Evolutionary conservation across 2,888 invertebrate species (phyloP).

Genomic region (Lingula anatina): DNA sequence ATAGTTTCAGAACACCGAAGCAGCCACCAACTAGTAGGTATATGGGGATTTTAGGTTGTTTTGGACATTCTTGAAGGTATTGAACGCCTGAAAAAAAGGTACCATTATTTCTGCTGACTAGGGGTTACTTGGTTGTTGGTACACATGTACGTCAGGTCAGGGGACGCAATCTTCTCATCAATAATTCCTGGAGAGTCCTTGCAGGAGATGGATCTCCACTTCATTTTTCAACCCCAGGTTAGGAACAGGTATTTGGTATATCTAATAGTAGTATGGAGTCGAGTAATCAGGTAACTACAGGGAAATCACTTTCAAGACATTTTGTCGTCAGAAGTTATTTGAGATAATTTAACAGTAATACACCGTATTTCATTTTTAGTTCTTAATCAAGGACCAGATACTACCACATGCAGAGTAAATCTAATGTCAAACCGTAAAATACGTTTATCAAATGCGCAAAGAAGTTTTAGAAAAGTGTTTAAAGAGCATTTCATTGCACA

Average conservation of each 20-base stretch:
- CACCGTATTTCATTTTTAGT: too few species aligned
- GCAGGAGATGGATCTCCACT: not conserved
- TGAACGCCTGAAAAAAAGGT: slow-evolving; percentile 64
- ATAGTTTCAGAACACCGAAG: slow-evolving; percentile 63
- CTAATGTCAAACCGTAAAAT: too few species aligned
- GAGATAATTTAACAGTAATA: too few species aligned
- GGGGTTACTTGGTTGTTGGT: not conserved
- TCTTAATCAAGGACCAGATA: too few species aligned
- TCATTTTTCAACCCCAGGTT: not conserved
- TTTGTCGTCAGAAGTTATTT: too few species aligned
- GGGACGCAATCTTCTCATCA: not conserved
- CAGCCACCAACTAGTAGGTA: slow-evolving; percentile 80
- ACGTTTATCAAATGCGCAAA: too few species aligned
- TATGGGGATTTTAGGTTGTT: slow-evolving; percentile 70
- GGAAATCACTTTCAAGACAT: too few species aligned
- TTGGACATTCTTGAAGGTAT: slow-evolving; percentile 74
- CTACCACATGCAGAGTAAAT: too few species aligned
- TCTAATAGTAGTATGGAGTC: too few species aligned
- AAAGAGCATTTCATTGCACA: not conserved
- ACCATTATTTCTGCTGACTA: not conserved
- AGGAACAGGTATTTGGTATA: not conserved
- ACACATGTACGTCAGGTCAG: not conserved
- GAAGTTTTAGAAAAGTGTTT: too few species aligned
- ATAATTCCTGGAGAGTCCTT: too few species aligned
- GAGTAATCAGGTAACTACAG: too few species aligned